These are phyloP conservation scores for Lepidochrysops patricia DNA, from an alignment of 2,888 invertebrate genomes.

Conservation along the genomic window DNA sequence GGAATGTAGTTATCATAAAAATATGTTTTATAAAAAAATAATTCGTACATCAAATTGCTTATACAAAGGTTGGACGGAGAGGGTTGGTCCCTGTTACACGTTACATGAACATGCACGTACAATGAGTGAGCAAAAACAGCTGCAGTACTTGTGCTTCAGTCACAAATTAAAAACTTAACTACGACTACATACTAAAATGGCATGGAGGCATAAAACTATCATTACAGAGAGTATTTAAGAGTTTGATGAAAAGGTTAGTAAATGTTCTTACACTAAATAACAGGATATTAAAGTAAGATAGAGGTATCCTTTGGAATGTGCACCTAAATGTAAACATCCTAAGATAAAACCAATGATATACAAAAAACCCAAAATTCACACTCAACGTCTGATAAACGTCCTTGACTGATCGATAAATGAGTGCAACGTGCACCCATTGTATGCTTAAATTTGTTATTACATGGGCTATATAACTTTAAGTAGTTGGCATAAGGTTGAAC, in stretches of 20 bases:
- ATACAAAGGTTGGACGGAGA: slow-evolving; percentile 8
- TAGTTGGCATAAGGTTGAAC: no score
- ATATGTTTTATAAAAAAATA: background rate
- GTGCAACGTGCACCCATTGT: no score
- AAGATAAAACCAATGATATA: no score
- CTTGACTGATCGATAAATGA: no score
- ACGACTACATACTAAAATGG: slow-evolving; percentile 9
- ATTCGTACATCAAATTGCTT: background rate
- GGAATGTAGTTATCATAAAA: background rate
- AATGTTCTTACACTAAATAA: background rate
- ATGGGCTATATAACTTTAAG: no score
- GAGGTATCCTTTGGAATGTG: slow-evolving; percentile 6
- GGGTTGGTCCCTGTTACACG: background rate
- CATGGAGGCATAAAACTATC: background rate
- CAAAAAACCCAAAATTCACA: no score
- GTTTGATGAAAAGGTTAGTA: background rate
- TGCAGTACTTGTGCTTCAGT: background rate
- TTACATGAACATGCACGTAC: background rate
- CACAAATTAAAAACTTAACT: background rate
- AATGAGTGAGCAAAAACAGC: background rate
- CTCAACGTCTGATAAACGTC: no score
- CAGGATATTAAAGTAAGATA: background rate
- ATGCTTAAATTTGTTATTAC: no score
- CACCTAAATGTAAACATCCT: background rate
- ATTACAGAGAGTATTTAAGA: background rate